Base-by-base conservation (phyloP, 1,140 invertebrate species). In the Andricus grossulariae region DNA sequence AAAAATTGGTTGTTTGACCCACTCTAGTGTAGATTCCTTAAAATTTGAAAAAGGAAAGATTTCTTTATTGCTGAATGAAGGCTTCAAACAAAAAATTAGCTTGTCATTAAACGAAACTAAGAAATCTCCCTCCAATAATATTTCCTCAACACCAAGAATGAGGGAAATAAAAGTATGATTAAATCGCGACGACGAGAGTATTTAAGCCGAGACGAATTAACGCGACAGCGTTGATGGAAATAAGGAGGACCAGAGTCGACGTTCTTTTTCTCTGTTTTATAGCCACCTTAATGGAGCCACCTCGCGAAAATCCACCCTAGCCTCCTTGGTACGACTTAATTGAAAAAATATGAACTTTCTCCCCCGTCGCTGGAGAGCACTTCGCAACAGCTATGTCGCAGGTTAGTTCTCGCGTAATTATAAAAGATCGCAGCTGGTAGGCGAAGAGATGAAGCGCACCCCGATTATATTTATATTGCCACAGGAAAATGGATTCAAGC, bases 311-410 rank as follows among this genome's bases (percentile, higher is more conserved):
- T 83, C 77, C 82, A 84, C 86, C 86, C 86, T 84, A 75, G 80
- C 76, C 82, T 74, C 76, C 80, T 80, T 75, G 49, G 74, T 52
- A 75, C 82, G 83, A 87, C 84, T 87, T 90, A 91, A 90, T 90
- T 90, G 88, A 90, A 91, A 91, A 90, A 91, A 90, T 90, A 90
- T 90, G 86, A 90, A 90, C 88, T 90, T 91, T 88, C 88, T 89
- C 87, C 80, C 87, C 88, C 85, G 86, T 84, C 87, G 84, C 85
- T 83, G 75, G 82, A 88, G 85, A 87, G 87, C 81, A 90, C 87
- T 88, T 88, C 83, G 78, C 78, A 78, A 71, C 78, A 76, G 82
- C 70, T 72, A 81, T 84, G 84, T 84, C 84, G 80, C 82, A 66
- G 73, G 80, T 85, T 87, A 81, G 82, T 85, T 86, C 85, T 86